Conservation (phyloP, 1,140 invertebrate species). For the Chelonus insularis region DNA sequence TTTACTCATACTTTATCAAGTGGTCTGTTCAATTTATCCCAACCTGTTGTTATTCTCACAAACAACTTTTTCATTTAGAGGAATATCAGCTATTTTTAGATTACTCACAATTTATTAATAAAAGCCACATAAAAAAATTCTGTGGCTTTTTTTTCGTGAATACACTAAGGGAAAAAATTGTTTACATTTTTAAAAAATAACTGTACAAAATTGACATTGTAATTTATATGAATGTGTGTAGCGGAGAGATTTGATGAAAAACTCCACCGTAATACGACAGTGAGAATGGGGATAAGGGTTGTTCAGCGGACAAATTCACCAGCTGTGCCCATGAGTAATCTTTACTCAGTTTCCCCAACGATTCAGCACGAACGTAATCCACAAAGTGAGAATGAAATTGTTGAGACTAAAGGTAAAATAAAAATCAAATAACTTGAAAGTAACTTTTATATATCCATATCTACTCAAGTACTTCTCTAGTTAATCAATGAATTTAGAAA, state of each 20-base stretch:
- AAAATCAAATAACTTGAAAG: neutral
- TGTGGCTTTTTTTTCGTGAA: no score
- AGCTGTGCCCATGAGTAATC: constrained; percentile 48
- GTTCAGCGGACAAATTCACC: constrained; percentile 65
- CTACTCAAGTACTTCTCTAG: neutral
- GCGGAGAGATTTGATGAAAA: constrained; percentile 78
- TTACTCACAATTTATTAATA: no score
- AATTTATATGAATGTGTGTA: constrained; percentile 44
- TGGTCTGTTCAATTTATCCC: no score
- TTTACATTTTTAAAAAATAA: no score
- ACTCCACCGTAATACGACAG: constrained; percentile 71
- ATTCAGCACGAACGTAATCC: constrained; percentile 14
- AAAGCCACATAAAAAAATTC: no score
- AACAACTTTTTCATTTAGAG: no score
- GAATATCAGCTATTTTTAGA: no score
- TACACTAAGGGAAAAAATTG: no score
- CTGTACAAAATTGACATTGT: neutral
- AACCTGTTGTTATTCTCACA: no score
- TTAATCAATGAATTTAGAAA: neutral
- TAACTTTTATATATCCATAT: no score
- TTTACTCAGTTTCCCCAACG: constrained; percentile 44
- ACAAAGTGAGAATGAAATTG: constrained; percentile 38
- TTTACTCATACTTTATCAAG: no score
- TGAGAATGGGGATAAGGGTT: constrained; percentile 83
- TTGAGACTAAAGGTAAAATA: constrained; percentile 40